Evolutionary conservation across 2,797 vertebrate species (phyloP).

Genomic region (Eulemur coronatus): DNA sequence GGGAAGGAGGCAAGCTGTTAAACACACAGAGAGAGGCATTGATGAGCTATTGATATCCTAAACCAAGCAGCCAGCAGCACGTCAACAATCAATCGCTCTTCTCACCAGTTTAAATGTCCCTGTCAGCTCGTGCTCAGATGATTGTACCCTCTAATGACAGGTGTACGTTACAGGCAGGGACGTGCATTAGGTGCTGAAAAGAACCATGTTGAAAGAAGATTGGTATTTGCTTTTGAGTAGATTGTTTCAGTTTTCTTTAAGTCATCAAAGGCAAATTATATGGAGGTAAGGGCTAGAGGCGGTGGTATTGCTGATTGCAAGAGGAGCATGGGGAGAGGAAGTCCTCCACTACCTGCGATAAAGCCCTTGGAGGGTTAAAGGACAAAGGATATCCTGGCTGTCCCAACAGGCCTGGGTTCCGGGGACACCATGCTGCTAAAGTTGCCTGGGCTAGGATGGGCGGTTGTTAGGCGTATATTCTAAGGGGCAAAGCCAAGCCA

Average conservation of each 20-base stretch:
- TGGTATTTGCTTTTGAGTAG: not conserved
- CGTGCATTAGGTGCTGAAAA: not conserved
- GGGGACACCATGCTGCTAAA: not conserved
- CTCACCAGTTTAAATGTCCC: not conserved
- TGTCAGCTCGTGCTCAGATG: not conserved
- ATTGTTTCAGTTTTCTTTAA: not conserved
- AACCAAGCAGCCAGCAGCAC: not conserved
- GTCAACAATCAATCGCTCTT: not conserved
- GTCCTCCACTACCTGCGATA: not conserved
- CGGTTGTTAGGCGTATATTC: not conserved
- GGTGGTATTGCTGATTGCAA: not conserved
- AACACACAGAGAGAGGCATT: not conserved
- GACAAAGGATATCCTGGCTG: not conserved
- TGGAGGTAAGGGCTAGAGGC: not conserved
- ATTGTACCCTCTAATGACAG: not conserved
- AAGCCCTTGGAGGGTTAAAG: not conserved
- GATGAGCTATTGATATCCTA: not conserved
- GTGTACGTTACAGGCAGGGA: not conserved
- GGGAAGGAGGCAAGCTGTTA: not conserved
- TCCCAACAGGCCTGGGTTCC: not conserved
- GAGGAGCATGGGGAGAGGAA: not conserved
- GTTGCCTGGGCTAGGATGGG: not conserved
- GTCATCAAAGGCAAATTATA: not conserved
- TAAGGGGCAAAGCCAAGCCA: not conserved
- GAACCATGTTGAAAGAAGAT: not conserved